Conservation (phyloP, 2,888 invertebrate genomes). For the Oscheius sp. region DNA sequence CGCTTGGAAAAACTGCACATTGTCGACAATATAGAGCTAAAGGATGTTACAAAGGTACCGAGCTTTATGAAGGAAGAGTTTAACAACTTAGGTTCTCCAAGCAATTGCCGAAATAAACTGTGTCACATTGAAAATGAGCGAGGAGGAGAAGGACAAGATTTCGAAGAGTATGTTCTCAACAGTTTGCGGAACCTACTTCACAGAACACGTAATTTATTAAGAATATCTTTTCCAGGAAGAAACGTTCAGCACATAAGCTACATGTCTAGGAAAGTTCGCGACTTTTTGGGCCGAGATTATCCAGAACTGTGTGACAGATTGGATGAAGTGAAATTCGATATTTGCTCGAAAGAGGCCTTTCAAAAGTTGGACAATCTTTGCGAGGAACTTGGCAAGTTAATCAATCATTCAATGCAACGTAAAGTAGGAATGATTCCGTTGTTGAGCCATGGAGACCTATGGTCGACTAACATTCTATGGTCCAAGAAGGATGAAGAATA, state of each 20-base stretch:
- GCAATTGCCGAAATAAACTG: not conserved
- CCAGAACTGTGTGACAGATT: conserved; percentile 7
- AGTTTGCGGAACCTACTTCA: conserved; percentile 19
- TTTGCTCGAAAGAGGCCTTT: conserved; percentile 3
- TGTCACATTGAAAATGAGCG: not conserved
- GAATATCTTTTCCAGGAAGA: not conserved
- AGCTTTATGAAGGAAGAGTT: not conserved
- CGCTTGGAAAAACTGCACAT: conserved; percentile 8
- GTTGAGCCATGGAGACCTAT: conserved; percentile 8
- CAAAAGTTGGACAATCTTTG: conserved; percentile 15
- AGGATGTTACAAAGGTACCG: not conserved
- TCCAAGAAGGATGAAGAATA: not conserved
- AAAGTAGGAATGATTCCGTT: conserved; percentile 13
- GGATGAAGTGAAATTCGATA: conserved; percentile 6
- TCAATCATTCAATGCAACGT: not conserved
- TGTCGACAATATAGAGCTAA: conserved; percentile 8
- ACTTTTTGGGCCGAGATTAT: not conserved
- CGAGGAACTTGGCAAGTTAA: not conserved
- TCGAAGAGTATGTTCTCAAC: not conserved
- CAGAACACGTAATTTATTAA: not conserved
- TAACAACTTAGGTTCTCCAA: not conserved
- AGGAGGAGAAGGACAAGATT: not conserved
- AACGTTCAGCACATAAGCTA: not conserved
- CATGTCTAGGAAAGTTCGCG: not conserved
- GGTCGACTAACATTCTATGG: conserved; percentile 15